Conservation (phyloP, 1,140 invertebrate genomes). For the Pinna nobilis region DNA sequence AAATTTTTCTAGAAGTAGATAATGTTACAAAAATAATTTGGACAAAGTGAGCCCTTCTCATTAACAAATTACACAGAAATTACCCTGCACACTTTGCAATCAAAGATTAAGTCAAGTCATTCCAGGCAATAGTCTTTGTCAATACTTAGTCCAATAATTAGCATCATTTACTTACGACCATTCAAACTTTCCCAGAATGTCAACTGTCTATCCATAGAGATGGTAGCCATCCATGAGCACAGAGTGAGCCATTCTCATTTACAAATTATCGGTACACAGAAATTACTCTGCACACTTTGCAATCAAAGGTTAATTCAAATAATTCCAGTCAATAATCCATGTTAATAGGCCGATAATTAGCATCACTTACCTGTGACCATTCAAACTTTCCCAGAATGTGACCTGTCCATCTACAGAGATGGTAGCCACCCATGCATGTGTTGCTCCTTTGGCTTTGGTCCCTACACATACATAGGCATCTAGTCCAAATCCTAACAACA, state of each 20-base stretch:
- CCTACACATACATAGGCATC: conserved; percentile 76
- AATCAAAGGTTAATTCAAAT: too few relatives aligned
- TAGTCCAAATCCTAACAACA: conserved; percentile 76
- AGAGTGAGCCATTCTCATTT: too few relatives aligned
- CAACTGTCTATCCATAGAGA: conserved; percentile 66
- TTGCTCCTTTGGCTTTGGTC: conserved; percentile 67
- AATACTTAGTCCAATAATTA: background rate
- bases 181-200: conserved; percentile 75
- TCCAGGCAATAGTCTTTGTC: background rate
- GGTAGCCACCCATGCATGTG: conserved; percentile 72
- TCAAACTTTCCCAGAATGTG: conserved; percentile 74
- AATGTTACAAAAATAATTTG: too few relatives aligned
- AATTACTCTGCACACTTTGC: too few relatives aligned
- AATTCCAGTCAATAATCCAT: background rate
- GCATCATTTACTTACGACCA: conserved; percentile 66
- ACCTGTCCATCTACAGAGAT: conserved; percentile 67
- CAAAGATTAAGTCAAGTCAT: too few relatives aligned
- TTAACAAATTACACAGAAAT: too few relatives aligned
- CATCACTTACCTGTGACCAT: conserved; percentile 68
- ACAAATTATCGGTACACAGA: too few relatives aligned
- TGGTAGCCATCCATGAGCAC: conserved; percentile 72
- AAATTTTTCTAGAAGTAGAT: too few relatives aligned
- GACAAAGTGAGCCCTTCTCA: too few relatives aligned
- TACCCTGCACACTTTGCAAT: too few relatives aligned
- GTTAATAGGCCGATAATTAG: background rate